Conservation (phyloP, 2,113 vertebrate species). For the Picathartes gymnocephalus region DNA sequence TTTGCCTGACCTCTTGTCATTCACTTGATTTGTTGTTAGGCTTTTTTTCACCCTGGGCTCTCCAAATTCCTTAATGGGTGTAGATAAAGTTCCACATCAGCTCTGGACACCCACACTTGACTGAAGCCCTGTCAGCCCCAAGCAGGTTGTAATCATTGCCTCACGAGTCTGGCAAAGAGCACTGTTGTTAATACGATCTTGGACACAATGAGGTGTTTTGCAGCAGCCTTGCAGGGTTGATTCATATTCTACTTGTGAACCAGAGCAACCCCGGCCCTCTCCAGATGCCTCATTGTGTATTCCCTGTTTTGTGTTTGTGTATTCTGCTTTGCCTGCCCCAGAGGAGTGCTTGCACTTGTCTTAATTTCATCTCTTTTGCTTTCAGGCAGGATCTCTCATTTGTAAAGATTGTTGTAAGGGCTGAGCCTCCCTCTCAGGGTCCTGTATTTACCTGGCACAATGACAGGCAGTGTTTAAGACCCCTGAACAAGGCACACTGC, state of each 20-base stretch:
- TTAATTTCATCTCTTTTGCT: constrained; percentile 52
- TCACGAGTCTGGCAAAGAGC: not conserved
- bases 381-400: constrained; percentile 25
- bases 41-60: not conserved
- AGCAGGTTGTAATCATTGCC: not conserved
- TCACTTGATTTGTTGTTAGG: not conserved
- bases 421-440: not conserved
- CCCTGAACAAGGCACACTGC: not conserved
- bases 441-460: not conserved
- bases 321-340: constrained; percentile 7
- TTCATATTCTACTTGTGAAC: constrained; percentile 43
- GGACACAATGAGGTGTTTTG: not conserved
- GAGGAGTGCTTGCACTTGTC: constrained; percentile 31
- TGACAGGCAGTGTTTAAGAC: not conserved
- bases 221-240: not conserved
- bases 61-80: not conserved
- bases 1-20: not conserved
- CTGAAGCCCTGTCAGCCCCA: not conserved
- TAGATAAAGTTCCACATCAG: not conserved
- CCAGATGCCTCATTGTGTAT: constrained; percentile 13
- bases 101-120: not conserved
- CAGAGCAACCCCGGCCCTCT: not conserved
- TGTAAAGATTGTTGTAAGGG: not conserved
- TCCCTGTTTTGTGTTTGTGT: not conserved
- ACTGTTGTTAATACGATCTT: not conserved